phyloP scores from a whole-genome alignment of 1,140 invertebrate species.

The Amphibalanus amphitrite region DNA sequence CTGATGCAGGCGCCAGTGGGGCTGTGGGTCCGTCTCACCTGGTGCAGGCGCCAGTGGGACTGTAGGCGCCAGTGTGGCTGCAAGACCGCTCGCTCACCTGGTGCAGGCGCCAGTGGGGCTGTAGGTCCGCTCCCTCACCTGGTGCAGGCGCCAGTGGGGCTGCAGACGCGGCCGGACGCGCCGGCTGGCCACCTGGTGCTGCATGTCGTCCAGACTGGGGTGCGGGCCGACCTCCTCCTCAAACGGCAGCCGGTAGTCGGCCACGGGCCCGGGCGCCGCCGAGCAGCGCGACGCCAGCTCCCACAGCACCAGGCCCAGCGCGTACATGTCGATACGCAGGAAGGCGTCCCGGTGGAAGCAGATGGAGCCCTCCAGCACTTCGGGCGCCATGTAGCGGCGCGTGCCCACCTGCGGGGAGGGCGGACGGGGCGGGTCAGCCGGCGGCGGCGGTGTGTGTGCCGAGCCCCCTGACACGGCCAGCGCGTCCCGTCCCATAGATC shows the following conservation, averaged over 20 bases:
- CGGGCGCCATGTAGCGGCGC: constrained; percentile 91
- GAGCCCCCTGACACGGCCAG: no score
- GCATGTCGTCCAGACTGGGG: constrained; percentile 93
- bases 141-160: no score
- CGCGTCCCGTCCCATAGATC: no score
- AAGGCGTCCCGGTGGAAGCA: constrained; percentile 93
- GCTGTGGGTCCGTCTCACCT: no score
- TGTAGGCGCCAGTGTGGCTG: constrained; percentile 67
- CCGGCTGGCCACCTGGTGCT: constrained; percentile 76
- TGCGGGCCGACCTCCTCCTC: constrained; percentile 88
- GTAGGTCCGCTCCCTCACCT: no score
- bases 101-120: no score
- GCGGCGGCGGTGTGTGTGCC: no score
- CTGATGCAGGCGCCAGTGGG: no score
- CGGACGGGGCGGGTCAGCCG: no score
- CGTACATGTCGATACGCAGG: constrained; percentile 94
- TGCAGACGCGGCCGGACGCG: constrained; percentile 77
- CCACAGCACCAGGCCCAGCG: no score
- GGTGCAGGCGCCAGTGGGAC: no score
- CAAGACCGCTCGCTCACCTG: no score
- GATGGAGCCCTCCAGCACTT: constrained; percentile 92
- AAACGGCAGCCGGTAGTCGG: constrained; percentile 79
- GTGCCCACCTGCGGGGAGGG: constrained; percentile 58
- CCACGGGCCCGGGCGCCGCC: constrained; percentile 37
- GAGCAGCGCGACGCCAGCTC: constrained; percentile 59